A percentile compares a stretch with the other conserved stretches of the same genome.
Evolutionary conservation across 2,113 vertebrate species (phyloP).

Genomic region (Brachypteracias leptosomus): DNA sequence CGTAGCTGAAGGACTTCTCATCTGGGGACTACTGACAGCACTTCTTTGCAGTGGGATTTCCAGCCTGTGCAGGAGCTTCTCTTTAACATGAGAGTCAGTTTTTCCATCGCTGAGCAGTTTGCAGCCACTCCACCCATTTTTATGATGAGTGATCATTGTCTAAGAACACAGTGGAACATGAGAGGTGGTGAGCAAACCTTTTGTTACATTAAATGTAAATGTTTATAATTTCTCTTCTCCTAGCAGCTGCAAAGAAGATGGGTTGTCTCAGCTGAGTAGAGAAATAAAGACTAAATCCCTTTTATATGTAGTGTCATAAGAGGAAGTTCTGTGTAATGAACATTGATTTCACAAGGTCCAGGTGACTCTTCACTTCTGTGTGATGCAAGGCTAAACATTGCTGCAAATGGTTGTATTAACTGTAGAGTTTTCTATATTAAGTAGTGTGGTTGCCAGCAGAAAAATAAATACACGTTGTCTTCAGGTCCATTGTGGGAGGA

Average conservation of each 20-base stretch:
- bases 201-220: conserved; percentile 6
- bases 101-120: conserved; percentile 24
- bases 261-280: background rate
- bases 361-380: background rate
- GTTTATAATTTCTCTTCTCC: conserved; percentile 32
- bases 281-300: background rate
- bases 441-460: background rate
- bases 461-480: background rate
- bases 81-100: conserved; percentile 2
- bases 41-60: background rate
- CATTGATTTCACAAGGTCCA: background rate
- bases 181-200: conserved; percentile 46
- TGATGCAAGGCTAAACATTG: background rate
- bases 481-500: background rate
- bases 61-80: background rate
- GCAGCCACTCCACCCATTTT: conserved; percentile 44
- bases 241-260: conserved; percentile 21
- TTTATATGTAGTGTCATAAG: background rate
- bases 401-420: background rate
- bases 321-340: background rate
- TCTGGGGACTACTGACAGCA: background rate
- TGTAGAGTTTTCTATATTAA: background rate
- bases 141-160: conserved; percentile 15
- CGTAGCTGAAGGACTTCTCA: background rate
- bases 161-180: background rate